Conservation (phyloP, 1,140 invertebrate species). For the Temnothorax curvispinosus region DNA sequence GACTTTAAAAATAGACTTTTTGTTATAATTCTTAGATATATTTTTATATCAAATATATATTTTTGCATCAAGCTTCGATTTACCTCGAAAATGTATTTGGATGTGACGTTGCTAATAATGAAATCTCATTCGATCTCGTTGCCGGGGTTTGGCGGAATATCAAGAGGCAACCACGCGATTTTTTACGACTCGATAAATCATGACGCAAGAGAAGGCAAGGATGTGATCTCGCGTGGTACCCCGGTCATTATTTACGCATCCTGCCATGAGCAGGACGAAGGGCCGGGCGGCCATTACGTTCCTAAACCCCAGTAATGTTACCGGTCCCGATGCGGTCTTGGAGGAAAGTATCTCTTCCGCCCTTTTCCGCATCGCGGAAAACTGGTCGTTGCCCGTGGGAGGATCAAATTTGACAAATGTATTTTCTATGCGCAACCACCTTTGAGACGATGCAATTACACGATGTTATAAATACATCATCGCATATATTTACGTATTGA, state of each 20-base stretch:
- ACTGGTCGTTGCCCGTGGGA: neutral
- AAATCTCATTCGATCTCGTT: conserved; percentile 1
- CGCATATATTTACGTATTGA: neutral
- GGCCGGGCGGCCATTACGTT: conserved; percentile 41
- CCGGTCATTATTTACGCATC: conserved; percentile 75
- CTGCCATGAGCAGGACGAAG: conserved; percentile 67
- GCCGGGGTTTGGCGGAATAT: conserved; percentile 18
- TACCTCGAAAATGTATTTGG: conserved; percentile 11
- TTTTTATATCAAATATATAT: neutral
- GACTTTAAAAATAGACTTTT: neutral
- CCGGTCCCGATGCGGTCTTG: conserved; percentile 40
- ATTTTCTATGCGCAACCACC: conserved; percentile 4
- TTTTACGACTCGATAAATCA: conserved; percentile 65
- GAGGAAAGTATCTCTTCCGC: conserved; percentile 51
- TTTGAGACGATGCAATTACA: neutral
- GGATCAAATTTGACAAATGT: conserved; percentile 54
- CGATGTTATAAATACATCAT: neutral
- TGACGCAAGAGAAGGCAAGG: conserved; percentile 52
- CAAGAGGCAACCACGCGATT: conserved; percentile 44
- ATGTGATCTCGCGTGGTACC: conserved; percentile 50
- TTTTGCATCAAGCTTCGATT: neutral
- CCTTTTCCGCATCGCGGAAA: conserved; percentile 57
- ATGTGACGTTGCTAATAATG: conserved; percentile 19
- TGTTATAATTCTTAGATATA: neutral
- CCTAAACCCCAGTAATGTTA: conserved; percentile 39